Percentiles rank a stretch among this genome's conserved stretches.
Conservation (phyloP, 2,888 invertebrate genomes). For the Polyommatus iphigenia region DNA sequence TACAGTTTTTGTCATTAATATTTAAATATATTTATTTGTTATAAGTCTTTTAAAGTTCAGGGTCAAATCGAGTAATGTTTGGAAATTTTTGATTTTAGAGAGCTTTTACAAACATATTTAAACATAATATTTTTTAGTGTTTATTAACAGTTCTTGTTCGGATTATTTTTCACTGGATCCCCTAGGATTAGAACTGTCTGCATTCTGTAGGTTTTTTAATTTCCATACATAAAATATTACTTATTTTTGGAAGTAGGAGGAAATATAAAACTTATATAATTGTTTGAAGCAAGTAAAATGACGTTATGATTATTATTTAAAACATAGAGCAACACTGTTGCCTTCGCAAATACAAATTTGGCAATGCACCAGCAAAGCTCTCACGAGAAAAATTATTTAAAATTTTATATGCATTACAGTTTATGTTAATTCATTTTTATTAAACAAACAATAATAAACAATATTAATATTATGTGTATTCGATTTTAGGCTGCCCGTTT, state of each 20-base stretch:
- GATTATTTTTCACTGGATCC: no score
- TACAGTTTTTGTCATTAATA: conserved; percentile 17
- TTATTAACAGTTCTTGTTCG: no score
- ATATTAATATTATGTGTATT: not conserved
- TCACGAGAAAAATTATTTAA: conserved; percentile 7
- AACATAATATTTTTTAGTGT: no score
- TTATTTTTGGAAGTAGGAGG: no score
- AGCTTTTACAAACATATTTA: no score
- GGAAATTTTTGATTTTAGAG: not conserved
- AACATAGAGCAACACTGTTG: not conserved
- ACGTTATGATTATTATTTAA: not conserved
- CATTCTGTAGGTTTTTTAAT: no score
- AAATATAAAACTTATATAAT: not conserved
- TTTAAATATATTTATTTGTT: conserved; percentile 17
- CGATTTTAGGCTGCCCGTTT: not conserved
- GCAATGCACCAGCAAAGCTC: conserved; percentile 26
- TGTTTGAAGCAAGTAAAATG: not conserved
- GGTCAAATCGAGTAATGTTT: conserved; percentile 20
- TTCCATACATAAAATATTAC: no score
- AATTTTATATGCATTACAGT: not conserved
- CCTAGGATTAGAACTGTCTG: no score
- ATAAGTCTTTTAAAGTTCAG: not conserved
- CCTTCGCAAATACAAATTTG: not conserved
- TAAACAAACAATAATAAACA: not conserved
- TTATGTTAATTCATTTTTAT: conserved; percentile 18